A percentile compares a stretch with the other conserved stretches of the same genome.
phyloP scores from a whole-genome alignment of 30 jellyfish, hydroid and myxozoan species.

The Rhopilema esculentum region DNA sequence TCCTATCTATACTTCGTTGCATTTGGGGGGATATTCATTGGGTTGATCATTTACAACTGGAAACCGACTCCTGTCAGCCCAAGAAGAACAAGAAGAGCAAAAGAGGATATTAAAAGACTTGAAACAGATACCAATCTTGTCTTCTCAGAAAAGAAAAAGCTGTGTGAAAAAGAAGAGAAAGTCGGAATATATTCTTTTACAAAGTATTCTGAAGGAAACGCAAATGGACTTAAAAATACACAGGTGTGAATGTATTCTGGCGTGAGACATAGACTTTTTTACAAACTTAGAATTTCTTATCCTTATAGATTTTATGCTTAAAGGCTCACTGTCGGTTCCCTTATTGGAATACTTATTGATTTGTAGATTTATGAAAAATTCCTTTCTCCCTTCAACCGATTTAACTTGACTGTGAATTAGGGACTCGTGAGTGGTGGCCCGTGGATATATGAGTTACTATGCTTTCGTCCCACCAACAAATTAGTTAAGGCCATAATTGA shows the following conservation, averaged over 20 bases:
- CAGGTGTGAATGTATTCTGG: conserved; percentile 39
- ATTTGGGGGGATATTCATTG: conserved; percentile 85
- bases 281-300: background rate
- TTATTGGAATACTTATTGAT: background rate
- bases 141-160: conserved; percentile 39
- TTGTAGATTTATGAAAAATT: too few species aligned
- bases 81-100: conserved; percentile 53
- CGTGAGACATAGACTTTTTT: background rate
- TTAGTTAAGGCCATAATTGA: too few species aligned
- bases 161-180: conserved; percentile 4
- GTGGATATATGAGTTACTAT: too few species aligned
- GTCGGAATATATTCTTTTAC: conserved; percentile 25
- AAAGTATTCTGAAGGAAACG: conserved; percentile 2
- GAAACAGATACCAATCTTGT: background rate
- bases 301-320: background rate
- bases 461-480: too few species aligned
- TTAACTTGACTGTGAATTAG: too few species aligned
- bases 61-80: conserved; percentile 93
- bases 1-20: conserved; percentile 92
- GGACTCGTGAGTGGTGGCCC: too few species aligned
- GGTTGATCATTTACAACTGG: conserved; percentile 83
- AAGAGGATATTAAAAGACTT: conserved; percentile 27
- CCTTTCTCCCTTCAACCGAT: too few species aligned
- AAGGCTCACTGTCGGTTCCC: background rate
- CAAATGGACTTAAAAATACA: conserved; percentile 25